These are phyloP conservation scores for Digitonthophagus gazella DNA, from an alignment of 2,888 invertebrate species.

Conservation along the genomic window DNA sequence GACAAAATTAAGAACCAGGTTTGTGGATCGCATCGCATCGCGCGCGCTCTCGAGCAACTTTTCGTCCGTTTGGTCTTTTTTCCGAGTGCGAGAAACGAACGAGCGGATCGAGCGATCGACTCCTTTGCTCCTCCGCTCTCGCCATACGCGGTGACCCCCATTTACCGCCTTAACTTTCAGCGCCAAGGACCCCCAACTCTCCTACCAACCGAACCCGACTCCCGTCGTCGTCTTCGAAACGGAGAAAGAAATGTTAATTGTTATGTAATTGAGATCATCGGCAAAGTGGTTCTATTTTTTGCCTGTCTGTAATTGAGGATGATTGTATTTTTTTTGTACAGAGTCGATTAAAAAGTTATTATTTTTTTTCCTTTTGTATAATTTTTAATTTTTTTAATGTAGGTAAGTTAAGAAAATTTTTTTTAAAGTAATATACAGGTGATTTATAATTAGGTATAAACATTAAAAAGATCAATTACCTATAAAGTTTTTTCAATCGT, in stretches of 20 bases:
- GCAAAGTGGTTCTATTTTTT: not conserved
- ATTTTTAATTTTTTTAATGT: no score
- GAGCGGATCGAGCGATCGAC: not conserved
- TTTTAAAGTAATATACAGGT: no score
- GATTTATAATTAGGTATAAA: no score
- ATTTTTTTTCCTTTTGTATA: no score
- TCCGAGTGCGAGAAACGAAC: not conserved
- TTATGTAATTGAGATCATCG: not conserved
- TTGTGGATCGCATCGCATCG: not conserved
- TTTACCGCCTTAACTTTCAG: not conserved
- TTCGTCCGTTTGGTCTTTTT: not conserved
- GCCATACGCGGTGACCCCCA: not conserved
- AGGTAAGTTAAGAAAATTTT: no score
- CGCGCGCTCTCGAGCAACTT: not conserved
- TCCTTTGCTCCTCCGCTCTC: not conserved
- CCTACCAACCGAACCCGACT: no score
- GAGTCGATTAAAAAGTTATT: no score
- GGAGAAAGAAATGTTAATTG: not conserved
- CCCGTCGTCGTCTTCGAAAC: not conserved
- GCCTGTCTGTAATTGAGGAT: no score
- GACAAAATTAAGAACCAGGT: not conserved
- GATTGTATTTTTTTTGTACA: no score
- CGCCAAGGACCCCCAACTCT: no score
- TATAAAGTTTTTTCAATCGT: no score
- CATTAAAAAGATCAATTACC: no score